A percentile compares a stretch with the other conserved stretches of the same genome.
Evolutionary conservation across 2,113 vertebrate genomes (phyloP).

Genomic region (Regulus satrapa): DNA sequence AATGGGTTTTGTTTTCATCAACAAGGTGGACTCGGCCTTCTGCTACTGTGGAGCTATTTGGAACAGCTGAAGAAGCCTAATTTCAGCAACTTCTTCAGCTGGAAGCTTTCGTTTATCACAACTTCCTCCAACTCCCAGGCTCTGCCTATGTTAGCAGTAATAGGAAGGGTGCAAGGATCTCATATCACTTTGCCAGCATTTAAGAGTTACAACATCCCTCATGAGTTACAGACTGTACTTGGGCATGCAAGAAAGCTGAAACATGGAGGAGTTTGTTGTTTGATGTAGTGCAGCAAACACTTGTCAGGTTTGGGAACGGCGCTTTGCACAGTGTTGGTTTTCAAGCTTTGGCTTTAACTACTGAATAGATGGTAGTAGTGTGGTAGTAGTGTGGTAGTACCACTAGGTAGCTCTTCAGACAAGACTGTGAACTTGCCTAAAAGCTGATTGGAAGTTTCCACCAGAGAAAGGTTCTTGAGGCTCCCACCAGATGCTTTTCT

Average conservation of each 20-base stretch:
- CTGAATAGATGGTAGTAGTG: not conserved
- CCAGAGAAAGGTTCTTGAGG: not conserved
- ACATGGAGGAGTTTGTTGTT: not conserved
- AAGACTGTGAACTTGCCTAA: not conserved
- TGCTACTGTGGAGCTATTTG: not conserved
- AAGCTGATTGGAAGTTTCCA: not conserved
- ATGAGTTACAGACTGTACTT: not conserved
- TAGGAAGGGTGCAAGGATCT: not conserved
- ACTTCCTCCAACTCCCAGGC: not conserved
- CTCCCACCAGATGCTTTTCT: not conserved
- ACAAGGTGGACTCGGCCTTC: not conserved
- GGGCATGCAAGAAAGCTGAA: not conserved
- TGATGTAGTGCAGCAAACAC: not conserved
- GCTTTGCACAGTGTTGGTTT: not conserved
- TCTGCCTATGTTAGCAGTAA: not conserved
- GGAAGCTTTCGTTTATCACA: not conserved
- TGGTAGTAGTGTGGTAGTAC: no score
- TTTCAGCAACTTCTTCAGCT: not conserved
- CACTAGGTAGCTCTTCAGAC: not conserved
- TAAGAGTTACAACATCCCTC: not conserved
- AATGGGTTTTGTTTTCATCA: not conserved
- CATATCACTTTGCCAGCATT: not conserved
- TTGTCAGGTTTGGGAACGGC: not conserved
- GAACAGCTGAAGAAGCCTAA: not conserved
- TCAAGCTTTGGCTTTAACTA: not conserved